Evolutionary conservation across 2,888 invertebrate genomes (phyloP).

Genomic region (Ormyrus thymus): DNA sequence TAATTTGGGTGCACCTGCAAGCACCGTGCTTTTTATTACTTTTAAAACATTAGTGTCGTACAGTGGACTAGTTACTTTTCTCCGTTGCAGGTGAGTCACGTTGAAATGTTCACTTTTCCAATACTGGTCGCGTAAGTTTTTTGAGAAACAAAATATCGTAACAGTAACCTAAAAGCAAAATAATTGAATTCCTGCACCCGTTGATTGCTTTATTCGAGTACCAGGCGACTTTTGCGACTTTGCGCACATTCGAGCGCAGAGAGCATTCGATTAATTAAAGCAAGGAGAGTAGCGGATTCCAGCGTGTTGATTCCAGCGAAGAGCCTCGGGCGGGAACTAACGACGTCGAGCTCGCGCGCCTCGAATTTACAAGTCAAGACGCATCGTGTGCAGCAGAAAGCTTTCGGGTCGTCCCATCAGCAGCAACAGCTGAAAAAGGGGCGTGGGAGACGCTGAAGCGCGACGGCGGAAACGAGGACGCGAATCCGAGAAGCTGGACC

Average conservation of each 20-base stretch:
- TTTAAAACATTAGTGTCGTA: neutral
- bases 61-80: neutral
- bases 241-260: neutral
- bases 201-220: neutral
- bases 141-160: too few species aligned
- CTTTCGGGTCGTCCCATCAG: neutral
- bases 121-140: too few species aligned
- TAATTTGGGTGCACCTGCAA: neutral
- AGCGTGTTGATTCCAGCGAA: neutral
- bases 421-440: conserved; percentile 3
- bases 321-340: neutral
- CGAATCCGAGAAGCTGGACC: conserved; percentile 1
- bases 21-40: too few species aligned
- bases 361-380: conserved; percentile 47
- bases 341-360: conserved; percentile 4
- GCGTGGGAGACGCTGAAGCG: neutral
- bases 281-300: neutral
- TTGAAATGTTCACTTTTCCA: too few species aligned
- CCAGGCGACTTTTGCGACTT: too few species aligned
- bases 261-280: conserved; percentile 13
- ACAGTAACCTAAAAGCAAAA: neutral
- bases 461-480: neutral
- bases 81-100: conserved; percentile 27
- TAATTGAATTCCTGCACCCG: neutral
- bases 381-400: neutral